Evolutionary conservation across 2,888 invertebrate species (phyloP).

Genomic region (Parthenolecanium corni): DNA sequence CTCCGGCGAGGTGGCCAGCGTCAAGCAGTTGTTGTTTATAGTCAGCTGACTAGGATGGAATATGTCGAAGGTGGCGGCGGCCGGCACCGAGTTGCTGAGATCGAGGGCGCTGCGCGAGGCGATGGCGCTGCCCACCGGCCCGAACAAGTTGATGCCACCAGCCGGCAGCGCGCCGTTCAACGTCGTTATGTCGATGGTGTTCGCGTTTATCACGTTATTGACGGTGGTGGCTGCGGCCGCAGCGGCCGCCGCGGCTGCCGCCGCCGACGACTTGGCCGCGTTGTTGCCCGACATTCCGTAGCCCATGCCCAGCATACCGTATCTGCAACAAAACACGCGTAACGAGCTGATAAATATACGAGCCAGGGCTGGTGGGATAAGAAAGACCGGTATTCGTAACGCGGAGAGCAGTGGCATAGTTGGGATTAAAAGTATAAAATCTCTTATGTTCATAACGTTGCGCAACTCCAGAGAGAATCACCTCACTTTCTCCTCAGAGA

Average conservation of each 20-base stretch:
- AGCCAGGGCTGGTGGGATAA: not conserved
- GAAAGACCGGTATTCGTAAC: not conserved
- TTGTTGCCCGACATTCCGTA: constrained; percentile 43
- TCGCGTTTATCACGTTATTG: constrained; percentile 13
- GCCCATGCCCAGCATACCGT: constrained; percentile 69
- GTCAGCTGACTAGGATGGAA: constrained; percentile 29
- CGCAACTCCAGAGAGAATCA: too few relatives aligned
- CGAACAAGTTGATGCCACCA: constrained; percentile 30
- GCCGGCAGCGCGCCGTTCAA: constrained; percentile 24
- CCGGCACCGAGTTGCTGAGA: constrained; percentile 20
- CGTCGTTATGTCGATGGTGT: constrained; percentile 10
- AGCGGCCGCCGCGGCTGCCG: not conserved
- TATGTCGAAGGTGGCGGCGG: constrained; percentile 23
- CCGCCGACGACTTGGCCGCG: constrained; percentile 5
- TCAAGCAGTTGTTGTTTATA: constrained; percentile 25
- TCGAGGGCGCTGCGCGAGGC: constrained; percentile 29
- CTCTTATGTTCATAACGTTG: too few relatives aligned
- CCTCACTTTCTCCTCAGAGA: too few relatives aligned
- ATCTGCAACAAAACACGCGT: constrained; percentile 31
- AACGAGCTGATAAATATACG: not conserved
- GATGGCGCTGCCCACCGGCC: constrained; percentile 29
- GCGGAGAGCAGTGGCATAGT: too few relatives aligned
- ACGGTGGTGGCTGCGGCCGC: constrained; percentile 5
- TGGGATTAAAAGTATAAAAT: too few relatives aligned
- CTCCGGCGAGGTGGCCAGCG: constrained; percentile 10